Conservation (phyloP, 2,113 vertebrate species). For the Condylura cristata region DNA sequence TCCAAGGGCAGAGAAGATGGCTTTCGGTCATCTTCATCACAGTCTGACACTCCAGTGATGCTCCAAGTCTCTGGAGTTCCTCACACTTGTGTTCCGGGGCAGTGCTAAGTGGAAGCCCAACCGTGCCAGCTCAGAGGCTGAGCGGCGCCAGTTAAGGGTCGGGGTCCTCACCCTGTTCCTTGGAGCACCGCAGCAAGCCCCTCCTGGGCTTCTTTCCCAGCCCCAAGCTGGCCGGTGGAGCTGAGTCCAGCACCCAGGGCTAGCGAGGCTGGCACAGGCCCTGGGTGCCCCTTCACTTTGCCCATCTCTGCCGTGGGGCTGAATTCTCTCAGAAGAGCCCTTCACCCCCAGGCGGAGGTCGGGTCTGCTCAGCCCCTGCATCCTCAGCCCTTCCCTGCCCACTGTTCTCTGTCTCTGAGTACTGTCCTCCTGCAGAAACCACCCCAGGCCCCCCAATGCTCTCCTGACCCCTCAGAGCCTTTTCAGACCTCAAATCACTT, state of each 20-base stretch:
- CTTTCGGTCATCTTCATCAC: neutral
- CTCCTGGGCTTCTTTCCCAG: no score
- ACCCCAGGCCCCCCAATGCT: neutral
- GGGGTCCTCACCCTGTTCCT: no score
- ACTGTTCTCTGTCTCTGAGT: neutral
- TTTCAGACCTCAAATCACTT: neutral
- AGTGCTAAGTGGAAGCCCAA: rapidly evolving
- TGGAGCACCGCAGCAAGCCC: neutral
- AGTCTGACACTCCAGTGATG: rapidly evolving
- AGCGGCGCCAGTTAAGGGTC: rapidly evolving
- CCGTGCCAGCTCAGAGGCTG: neutral
- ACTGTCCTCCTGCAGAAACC: no score
- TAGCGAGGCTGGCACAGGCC: neutral
- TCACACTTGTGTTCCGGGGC: neutral
- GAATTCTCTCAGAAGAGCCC: neutral
- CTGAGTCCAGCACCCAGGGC: neutral
- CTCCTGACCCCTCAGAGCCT: neutral
- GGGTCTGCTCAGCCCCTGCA: neutral
- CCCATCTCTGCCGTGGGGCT: neutral
- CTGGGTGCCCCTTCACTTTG: neutral
- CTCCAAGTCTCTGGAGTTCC: neutral
- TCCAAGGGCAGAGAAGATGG: neutral
- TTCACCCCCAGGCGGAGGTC: neutral
- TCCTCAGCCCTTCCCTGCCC: rapidly evolving
- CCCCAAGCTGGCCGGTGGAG: neutral